A percentile compares a stretch with the other conserved stretches of the same genome.
Evolutionary conservation across 2,113 vertebrate genomes (phyloP).

Genomic region (Ctenomys sociabilis): DNA sequence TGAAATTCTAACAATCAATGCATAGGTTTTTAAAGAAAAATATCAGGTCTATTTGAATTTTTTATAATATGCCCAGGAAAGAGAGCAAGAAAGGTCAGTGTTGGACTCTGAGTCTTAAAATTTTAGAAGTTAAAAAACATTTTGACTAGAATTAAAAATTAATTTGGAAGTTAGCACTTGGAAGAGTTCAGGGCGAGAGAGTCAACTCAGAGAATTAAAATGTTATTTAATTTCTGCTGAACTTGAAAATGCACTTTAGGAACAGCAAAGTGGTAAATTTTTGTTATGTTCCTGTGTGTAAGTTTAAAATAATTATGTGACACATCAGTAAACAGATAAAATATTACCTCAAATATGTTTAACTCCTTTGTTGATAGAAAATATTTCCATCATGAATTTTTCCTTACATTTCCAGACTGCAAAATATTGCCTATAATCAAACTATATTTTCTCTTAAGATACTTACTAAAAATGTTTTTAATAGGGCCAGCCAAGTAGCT

Average conservation of each 20-base stretch:
- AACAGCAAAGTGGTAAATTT: neutral
- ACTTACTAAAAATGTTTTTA: conserved; percentile 10
- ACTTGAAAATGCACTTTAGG: neutral
- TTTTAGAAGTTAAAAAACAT: neutral
- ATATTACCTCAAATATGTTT: neutral
- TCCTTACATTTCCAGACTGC: neutral
- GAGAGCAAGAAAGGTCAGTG: neutral
- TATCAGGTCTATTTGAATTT: neutral
- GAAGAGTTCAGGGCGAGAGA: neutral
- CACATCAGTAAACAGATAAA: neutral
- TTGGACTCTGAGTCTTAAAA: neutral
- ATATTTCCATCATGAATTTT: neutral
- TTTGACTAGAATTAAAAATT: neutral
- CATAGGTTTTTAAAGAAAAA: neutral
- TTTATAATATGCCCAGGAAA: neutral
- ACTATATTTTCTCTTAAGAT: neutral
- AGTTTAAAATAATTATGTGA: neutral
- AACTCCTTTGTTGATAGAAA: neutral
- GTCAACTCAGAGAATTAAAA: neutral
- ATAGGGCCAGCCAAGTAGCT: neutral
- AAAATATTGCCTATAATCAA: neutral
- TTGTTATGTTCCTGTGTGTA: neutral
- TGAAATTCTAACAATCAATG: neutral
- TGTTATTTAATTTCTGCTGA: neutral
- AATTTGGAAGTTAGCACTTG: neutral